These are phyloP conservation scores for Pontoporia blainvillei DNA, from an alignment of 2,113 vertebrate species.

Conservation along the genomic window DNA sequence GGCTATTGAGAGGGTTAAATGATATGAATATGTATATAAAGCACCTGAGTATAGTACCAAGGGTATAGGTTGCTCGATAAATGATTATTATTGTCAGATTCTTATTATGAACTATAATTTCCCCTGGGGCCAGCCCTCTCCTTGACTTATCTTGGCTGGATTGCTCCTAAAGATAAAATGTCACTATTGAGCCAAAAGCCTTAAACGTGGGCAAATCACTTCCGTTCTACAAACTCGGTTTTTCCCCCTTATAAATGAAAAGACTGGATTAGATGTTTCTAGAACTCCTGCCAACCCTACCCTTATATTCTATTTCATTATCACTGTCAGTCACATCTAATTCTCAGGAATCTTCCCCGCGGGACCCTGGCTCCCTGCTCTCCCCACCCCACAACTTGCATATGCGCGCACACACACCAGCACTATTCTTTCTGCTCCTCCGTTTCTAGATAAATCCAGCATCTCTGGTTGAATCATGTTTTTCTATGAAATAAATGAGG, in stretches of 20 bases:
- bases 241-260: not conserved
- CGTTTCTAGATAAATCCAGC: not conserved
- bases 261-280: not conserved
- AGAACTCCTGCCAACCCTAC: not conserved
- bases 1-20: not conserved
- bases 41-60: not conserved
- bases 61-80: not conserved
- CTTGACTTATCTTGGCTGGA: not conserved
- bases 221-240: not conserved
- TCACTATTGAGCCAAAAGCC: not conserved
- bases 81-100: not conserved
- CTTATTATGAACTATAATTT: not conserved
- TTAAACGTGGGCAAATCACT: not conserved
- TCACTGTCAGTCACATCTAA: not conserved
- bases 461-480: not conserved
- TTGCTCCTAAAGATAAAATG: not conserved
- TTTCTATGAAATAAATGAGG: slow-evolving; percentile 16
- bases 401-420: not conserved
- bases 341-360: not conserved
- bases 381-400: not conserved
- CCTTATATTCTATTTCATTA: not conserved
- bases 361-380: not conserved
- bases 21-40: not conserved
- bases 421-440: not conserved
- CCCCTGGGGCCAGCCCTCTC: not conserved